Evolutionary conservation across 2,797 vertebrate species (phyloP).

Genomic region (Typhlichthys subterraneus): DNA sequence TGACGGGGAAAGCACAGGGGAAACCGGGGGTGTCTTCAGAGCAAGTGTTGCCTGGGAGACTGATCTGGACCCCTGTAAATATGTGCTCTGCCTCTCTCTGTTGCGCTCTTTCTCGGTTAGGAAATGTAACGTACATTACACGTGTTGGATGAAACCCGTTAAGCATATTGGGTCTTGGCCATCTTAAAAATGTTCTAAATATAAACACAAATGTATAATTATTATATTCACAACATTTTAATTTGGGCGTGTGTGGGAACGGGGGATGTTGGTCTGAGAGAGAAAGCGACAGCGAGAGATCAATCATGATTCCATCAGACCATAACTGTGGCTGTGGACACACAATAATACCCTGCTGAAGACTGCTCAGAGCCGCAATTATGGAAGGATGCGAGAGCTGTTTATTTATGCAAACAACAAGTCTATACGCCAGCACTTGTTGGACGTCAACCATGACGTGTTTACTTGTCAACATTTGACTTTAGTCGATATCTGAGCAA

Average conservation of each 20-base stretch:
- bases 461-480: slow-evolving; percentile 28
- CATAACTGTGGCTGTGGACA: slow-evolving; percentile 4
- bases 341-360: not conserved
- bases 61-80: slow-evolving; percentile 49
- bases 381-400: no score
- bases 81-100: not conserved
- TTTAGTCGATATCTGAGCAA: slow-evolving; percentile 32
- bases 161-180: no score
- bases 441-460: slow-evolving; percentile 25
- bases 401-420: no score
- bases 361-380: no score
- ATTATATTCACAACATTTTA: no score
- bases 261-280: not conserved
- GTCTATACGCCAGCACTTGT: no score
- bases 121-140: no score
- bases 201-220: no score
- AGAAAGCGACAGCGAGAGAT: slow-evolving; percentile 9
- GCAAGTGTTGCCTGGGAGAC: slow-evolving; percentile 75
- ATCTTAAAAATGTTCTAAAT: no score
- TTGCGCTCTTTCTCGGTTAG: not conserved
- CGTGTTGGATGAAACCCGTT: no score
- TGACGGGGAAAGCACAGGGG: slow-evolving; percentile 23
- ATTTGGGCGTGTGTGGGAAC: no score
- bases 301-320: slow-evolving; percentile 26
- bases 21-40: slow-evolving; percentile 64